phyloP scores from a whole-genome alignment of 2,888 invertebrate species.

The Chloroclystis v-ata region DNA sequence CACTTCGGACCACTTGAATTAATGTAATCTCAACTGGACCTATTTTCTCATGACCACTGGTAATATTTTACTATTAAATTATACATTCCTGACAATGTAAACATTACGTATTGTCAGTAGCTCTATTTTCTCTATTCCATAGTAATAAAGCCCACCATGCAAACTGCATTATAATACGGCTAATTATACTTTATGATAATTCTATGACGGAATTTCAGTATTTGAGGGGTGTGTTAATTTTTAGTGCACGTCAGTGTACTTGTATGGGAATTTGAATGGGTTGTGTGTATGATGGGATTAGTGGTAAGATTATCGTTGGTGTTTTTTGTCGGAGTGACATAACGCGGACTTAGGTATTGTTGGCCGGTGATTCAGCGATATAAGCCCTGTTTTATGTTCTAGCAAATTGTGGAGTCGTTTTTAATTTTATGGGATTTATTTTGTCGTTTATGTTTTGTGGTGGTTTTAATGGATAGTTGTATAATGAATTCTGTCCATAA shows the following conservation, averaged over 20 bases:
- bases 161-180: slow-evolving; percentile 66
- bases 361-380: slow-evolving; percentile 25
- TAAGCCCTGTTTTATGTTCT: slow-evolving; percentile 28
- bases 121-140: slow-evolving; percentile 51
- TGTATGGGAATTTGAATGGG: slow-evolving; percentile 65
- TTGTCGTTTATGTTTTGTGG: background rate
- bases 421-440: slow-evolving; percentile 16
- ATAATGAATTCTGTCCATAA: too few species aligned
- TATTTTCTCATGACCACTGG: slow-evolving; percentile 69
- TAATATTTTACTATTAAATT: slow-evolving; percentile 69
- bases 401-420: slow-evolving; percentile 20
- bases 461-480: background rate
- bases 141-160: slow-evolving; percentile 60
- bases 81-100: slow-evolving; percentile 75
- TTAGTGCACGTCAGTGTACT: slow-evolving; percentile 37
- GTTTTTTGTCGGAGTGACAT: slow-evolving; percentile 38
- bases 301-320: slow-evolving; percentile 39
- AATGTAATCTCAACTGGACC: slow-evolving; percentile 52
- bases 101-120: slow-evolving; percentile 56
- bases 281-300: slow-evolving; percentile 56
- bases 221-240: slow-evolving; percentile 62
- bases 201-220: slow-evolving; percentile 54
- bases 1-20: slow-evolving; percentile 31
- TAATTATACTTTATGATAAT: slow-evolving; percentile 74
- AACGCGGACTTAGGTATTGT: slow-evolving; percentile 34